A percentile compares a stretch with the other conserved stretches of the same genome.
Conservation (phyloP, 2,797 vertebrate species). For the Gouania willdenowi region DNA sequence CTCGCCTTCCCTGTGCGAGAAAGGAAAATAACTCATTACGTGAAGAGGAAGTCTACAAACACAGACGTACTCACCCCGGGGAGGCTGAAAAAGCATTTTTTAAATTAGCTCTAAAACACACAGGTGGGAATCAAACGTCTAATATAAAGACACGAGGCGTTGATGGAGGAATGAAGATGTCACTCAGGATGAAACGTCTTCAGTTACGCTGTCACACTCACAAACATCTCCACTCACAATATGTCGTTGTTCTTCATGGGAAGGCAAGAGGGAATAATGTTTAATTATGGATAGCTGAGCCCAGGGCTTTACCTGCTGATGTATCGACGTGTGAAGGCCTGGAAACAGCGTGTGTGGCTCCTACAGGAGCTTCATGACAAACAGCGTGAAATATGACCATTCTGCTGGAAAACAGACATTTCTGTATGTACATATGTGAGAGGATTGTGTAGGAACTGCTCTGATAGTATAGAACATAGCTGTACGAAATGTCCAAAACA, state of each 20-base stretch:
- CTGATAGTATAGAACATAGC: no score
- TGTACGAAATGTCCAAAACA: no score
- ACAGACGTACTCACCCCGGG: conserved; percentile 33
- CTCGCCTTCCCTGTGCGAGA: conserved; percentile 34
- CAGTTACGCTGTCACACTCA: conserved; percentile 62
- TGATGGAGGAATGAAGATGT: conserved; percentile 71
- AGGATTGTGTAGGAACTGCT: conserved; percentile 30
- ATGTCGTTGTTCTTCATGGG: conserved; percentile 15
- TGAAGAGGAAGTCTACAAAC: conserved; percentile 55
- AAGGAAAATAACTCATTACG: conserved; percentile 62
- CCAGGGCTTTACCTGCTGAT: conserved; percentile 27
- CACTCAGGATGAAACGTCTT: conserved; percentile 74
- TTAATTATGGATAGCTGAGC: conserved; percentile 63
- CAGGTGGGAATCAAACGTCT: conserved; percentile 39
- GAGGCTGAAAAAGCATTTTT: conserved; percentile 20
- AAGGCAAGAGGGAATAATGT: conserved; percentile 6
- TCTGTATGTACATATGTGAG: no score
- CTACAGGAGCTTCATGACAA: conserved; percentile 28
- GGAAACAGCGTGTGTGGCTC: conserved; percentile 9
- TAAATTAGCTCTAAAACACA: conserved; percentile 31
- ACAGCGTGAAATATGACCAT: conserved; percentile 52
- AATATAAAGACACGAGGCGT: conserved; percentile 51
- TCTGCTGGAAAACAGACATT: conserved; percentile 15
- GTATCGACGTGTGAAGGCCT: conserved; percentile 33
- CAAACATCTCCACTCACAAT: conserved; percentile 43